Percentiles rank a stretch among this genome's conserved stretches.
Evolutionary conservation across 2,888 invertebrate species (phyloP).

Genomic region (Hydriomena furcata): DNA sequence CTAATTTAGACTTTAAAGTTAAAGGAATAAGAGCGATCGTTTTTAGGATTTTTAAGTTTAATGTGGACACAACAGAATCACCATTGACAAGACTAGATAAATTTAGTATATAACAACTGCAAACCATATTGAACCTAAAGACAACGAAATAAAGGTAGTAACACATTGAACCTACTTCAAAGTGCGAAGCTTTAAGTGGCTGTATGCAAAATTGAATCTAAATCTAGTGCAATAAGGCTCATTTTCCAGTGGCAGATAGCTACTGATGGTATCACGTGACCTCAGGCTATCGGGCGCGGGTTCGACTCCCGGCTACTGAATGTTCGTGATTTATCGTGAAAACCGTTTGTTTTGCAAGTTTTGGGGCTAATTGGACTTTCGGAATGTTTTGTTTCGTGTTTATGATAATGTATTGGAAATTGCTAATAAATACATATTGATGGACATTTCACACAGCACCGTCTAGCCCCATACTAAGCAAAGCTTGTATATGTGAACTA

Average conservation of each 20-base stretch:
- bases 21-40: no score
- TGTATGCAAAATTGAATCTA: neutral
- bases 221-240: conserved; percentile 3
- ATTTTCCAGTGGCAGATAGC: conserved; percentile 5
- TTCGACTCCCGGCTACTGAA: conserved; percentile 67
- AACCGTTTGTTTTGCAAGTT: conserved; percentile 54
- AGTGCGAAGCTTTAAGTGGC: neutral
- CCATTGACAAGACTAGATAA: no score
- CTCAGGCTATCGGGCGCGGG: conserved; percentile 73
- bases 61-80: no score
- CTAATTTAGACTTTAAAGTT: no score
- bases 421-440: no score
- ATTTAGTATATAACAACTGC: no score
- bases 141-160: neutral
- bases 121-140: conserved; percentile 1
- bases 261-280: conserved; percentile 69
- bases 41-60: no score
- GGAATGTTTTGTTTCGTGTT: conserved; percentile 19
- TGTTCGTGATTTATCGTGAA: conserved; percentile 71
- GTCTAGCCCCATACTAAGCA: no score
- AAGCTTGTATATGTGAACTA: no score
- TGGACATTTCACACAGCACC: no score
- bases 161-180: neutral
- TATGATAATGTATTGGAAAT: conserved; percentile 2
- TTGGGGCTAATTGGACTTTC: conserved; percentile 64